phyloP scores from a whole-genome alignment of 2,113 vertebrate genomes.

The Piaya cayana region DNA sequence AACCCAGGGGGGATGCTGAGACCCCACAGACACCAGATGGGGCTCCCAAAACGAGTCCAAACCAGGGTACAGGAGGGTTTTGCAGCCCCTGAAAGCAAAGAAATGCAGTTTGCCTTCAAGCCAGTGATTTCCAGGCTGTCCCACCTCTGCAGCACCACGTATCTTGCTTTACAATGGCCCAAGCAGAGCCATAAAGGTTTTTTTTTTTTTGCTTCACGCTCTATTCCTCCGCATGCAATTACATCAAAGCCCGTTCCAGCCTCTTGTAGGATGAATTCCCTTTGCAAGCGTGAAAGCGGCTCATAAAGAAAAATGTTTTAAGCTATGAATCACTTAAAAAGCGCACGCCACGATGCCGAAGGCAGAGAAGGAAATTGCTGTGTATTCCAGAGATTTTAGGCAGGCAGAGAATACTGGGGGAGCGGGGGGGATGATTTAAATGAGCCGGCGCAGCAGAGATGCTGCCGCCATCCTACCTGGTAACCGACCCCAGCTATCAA shows the following conservation, averaged over 20 bases:
- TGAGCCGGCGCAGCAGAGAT: background rate
- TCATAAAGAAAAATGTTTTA: constrained; percentile 19
- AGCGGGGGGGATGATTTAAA: background rate
- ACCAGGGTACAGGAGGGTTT: fast-evolving
- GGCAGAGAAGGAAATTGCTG: background rate
- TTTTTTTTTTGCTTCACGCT: fast-evolving
- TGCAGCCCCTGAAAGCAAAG: background rate
- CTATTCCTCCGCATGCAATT: background rate
- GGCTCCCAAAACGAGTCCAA: background rate
- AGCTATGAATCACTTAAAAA: constrained; percentile 24
- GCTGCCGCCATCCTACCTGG: fast-evolving
- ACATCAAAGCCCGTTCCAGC: background rate
- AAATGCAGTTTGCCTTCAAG: background rate
- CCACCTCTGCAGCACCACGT: background rate
- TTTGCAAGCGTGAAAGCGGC: background rate
- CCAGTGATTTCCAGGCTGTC: background rate
- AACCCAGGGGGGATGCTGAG: fast-evolving
- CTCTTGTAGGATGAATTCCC: background rate
- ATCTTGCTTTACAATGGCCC: background rate
- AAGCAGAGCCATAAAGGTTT: background rate
- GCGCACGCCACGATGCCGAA: background rate
- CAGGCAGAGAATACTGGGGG: background rate
- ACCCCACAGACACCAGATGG: background rate
- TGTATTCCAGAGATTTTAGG: background rate
- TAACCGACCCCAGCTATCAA: background rate